phyloP scores from a whole-genome alignment of 2,888 invertebrate genomes.

The Noctua janthina region DNA sequence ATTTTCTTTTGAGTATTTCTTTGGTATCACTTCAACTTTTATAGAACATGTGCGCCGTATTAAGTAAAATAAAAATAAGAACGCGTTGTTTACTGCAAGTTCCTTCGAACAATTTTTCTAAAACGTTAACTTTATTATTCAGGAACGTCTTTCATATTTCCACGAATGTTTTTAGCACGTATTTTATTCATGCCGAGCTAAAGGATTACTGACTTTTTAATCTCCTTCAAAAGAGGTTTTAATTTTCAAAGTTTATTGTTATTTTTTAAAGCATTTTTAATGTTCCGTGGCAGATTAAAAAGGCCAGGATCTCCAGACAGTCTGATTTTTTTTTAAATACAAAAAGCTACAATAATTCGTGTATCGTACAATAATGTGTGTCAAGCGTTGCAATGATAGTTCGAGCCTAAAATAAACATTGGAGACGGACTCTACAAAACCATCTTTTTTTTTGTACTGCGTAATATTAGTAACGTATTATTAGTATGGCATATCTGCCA shows the following conservation, averaged over 20 bases:
- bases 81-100: conserved; percentile 12
- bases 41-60: background rate
- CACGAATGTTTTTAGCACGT: conserved; percentile 39
- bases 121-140: conserved; percentile 23
- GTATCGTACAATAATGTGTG: too few species aligned
- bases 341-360: background rate
- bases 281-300: conserved; percentile 7
- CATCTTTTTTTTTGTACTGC: background rate
- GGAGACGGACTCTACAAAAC: background rate
- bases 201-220: conserved; percentile 46
- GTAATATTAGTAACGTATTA: too few species aligned
- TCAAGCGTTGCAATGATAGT: too few species aligned
- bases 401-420: background rate
- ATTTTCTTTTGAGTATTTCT: conserved; percentile 13
- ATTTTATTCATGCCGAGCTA: conserved; percentile 46
- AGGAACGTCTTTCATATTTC: conserved; percentile 25
- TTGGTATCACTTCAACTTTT: background rate
- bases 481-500: background rate
- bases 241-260: conserved; percentile 30
- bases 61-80: conserved; percentile 7
- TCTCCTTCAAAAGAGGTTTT: conserved; percentile 31
- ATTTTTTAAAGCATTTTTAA: conserved; percentile 31
- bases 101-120: background rate
- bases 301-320: background rate
- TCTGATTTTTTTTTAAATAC: background rate